These are phyloP conservation scores for Trichogramma evanescens DNA, from an alignment of 2,888 invertebrate genomes.

Conservation along the genomic window DNA sequence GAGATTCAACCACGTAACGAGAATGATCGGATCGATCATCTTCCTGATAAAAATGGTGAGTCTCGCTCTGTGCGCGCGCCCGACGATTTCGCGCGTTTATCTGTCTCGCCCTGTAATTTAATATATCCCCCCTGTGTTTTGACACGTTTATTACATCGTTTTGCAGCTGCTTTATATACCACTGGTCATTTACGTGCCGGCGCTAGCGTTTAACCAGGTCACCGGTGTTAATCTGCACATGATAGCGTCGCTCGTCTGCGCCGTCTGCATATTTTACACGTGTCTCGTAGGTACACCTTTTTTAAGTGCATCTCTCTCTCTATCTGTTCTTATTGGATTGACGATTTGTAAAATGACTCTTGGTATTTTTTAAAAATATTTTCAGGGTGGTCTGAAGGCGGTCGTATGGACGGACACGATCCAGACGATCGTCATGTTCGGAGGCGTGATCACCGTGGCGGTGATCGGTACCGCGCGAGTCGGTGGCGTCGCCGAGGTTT, in stretches of 20 bases:
- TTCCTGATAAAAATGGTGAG: constrained; percentile 65
- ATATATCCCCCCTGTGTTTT: background rate
- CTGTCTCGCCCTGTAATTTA: background rate
- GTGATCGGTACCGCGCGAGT: constrained; percentile 60
- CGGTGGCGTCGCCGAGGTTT: constrained; percentile 59
- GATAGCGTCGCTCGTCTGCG: constrained; percentile 71
- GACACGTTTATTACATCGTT: background rate
- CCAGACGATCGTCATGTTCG: constrained; percentile 68
- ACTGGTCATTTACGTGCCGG: constrained; percentile 82
- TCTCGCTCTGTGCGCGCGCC: background rate
- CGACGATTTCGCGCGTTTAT: background rate
- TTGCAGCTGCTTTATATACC: constrained; percentile 64
- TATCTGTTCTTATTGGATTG: background rate
- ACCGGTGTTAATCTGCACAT: constrained; percentile 75
- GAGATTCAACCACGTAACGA: constrained; percentile 62
- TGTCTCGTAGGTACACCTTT: constrained; percentile 62
- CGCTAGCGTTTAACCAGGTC: constrained; percentile 79
- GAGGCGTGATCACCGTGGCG: constrained; percentile 61
- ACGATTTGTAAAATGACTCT: background rate
- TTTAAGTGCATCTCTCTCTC: background rate
- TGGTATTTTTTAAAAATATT: constrained; percentile 16
- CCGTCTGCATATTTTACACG: constrained; percentile 90
- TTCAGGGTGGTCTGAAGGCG: constrained; percentile 69
- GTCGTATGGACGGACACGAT: constrained; percentile 77
- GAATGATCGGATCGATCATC: constrained; percentile 61